Evolutionary conservation across 1,140 invertebrate species (phyloP).

Genomic region (Bombus huntii): DNA sequence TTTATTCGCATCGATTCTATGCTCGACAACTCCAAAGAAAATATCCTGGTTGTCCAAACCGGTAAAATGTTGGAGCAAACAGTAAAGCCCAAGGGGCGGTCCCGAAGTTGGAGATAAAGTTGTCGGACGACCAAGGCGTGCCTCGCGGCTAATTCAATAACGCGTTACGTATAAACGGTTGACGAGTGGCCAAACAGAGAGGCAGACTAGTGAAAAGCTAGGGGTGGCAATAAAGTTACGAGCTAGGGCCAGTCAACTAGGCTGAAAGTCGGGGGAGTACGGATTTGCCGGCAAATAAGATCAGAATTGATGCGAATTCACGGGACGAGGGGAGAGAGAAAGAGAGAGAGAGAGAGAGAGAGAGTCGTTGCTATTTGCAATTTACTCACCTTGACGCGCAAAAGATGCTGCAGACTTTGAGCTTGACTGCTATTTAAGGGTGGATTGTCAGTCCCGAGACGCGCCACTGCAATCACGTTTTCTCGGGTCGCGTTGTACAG

Average conservation of each 20-base stretch:
- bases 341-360: background rate
- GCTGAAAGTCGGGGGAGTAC: background rate
- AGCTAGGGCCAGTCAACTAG: background rate
- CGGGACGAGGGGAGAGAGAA: background rate
- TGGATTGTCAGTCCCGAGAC: constrained; percentile 86
- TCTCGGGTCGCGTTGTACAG: constrained; percentile 92
- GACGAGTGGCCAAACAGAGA: constrained; percentile 34
- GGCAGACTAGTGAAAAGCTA: background rate
- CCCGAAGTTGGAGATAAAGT: background rate
- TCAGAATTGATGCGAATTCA: constrained; percentile 44
- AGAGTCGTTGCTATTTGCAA: constrained; percentile 45
- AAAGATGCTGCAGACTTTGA: constrained; percentile 80
- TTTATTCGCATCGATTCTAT: too few relatives aligned
- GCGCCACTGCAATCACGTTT: constrained; percentile 93
- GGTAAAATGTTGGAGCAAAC: background rate
- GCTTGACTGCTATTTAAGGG: constrained; percentile 79
- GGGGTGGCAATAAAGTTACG: background rate
- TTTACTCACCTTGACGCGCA: constrained; percentile 81
- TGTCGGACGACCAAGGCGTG: background rate
- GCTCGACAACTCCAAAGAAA: background rate
- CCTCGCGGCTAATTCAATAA: constrained; percentile 29
- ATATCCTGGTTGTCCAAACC: background rate
- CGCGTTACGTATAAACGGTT: constrained; percentile 19
- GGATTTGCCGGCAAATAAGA: constrained; percentile 34
- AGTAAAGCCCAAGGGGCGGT: background rate